Percentiles rank a stretch among this genome's conserved stretches.
These are phyloP conservation scores for Phasia obesa DNA, from an alignment of 2,888 invertebrate genomes.

Conservation along the genomic window DNA sequence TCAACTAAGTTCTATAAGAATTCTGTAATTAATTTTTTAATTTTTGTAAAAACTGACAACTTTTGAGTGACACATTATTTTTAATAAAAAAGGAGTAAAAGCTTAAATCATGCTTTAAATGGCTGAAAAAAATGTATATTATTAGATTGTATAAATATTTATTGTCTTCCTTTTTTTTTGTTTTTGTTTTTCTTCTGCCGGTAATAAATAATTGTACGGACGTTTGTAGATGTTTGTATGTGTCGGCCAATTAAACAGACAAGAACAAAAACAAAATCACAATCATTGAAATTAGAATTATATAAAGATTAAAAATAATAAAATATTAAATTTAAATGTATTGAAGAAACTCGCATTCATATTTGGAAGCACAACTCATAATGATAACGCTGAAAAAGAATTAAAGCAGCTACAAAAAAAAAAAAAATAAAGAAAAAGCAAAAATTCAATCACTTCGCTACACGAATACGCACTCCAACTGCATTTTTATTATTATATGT, in stretches of 20 bases:
- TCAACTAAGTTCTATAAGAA: too few species aligned
- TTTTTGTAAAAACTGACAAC: background rate
- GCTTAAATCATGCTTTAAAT: background rate
- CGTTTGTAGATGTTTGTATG: conserved; percentile 9
- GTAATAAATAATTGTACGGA: background rate
- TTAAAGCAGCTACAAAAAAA: conserved; percentile 31
- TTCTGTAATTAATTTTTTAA: too few species aligned
- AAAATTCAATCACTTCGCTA: conserved; percentile 2
- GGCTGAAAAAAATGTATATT: background rate
- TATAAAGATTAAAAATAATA: conserved; percentile 45
- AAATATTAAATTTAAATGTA: background rate
- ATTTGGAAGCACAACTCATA: conserved; percentile 37
- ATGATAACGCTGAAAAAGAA: conserved; percentile 51
- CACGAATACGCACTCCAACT: background rate
- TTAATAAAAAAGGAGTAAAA: background rate
- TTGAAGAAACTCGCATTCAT: conserved; percentile 16
- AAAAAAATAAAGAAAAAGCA: conserved; percentile 8
- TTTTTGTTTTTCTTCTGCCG: background rate
- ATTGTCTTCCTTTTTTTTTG: background rate
- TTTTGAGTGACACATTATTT: background rate
- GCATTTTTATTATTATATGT: background rate
- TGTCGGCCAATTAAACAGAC: conserved; percentile 30
- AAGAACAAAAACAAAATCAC: conserved; percentile 40
- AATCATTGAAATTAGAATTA: conserved; percentile 49
- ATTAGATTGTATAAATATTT: background rate